phyloP scores from a whole-genome alignment of 1,140 invertebrate genomes.

The Patella vulgata region DNA sequence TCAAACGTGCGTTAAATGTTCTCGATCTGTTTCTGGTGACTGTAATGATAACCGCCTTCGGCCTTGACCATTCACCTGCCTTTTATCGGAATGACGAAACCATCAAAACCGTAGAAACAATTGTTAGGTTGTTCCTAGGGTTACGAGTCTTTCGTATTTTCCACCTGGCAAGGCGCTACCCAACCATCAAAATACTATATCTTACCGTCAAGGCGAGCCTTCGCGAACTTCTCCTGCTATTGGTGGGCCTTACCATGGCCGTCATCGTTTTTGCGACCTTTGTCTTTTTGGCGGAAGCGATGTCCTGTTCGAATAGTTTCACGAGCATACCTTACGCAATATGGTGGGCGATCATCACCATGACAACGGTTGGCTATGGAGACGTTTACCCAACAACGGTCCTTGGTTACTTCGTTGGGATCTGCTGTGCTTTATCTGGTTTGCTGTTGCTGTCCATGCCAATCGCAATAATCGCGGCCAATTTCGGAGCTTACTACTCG shows the following conservation, averaged over 20 bases:
- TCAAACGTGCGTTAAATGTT: constrained; percentile 13
- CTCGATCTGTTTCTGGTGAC: constrained; percentile 22
- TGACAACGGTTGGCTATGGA: constrained; percentile 69
- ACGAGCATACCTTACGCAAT: constrained; percentile 34
- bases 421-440: constrained; percentile 93
- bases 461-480: constrained; percentile 73
- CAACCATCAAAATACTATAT: constrained; percentile 22
- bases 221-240: constrained; percentile 24
- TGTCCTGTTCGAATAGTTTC: constrained; percentile 20
- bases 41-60: constrained; percentile 6
- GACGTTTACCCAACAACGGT: constrained; percentile 57
- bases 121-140: constrained; percentile 14
- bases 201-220: constrained; percentile 10
- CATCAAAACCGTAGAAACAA: not conserved
- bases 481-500: constrained; percentile 64
- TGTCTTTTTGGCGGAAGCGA: constrained; percentile 19
- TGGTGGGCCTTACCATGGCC: constrained; percentile 18
- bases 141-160: constrained; percentile 22
- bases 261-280: constrained; percentile 24
- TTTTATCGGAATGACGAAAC: too few relatives aligned
- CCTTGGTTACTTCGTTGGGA: constrained; percentile 50
- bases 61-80: not conserved
- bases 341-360: constrained; percentile 71
- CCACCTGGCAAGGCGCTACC: constrained; percentile 23
- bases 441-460: constrained; percentile 99